Percentiles rank a stretch among this genome's conserved stretches.
Conservation (phyloP, 1,140 invertebrate species). For the Vanessa tameamea region DNA sequence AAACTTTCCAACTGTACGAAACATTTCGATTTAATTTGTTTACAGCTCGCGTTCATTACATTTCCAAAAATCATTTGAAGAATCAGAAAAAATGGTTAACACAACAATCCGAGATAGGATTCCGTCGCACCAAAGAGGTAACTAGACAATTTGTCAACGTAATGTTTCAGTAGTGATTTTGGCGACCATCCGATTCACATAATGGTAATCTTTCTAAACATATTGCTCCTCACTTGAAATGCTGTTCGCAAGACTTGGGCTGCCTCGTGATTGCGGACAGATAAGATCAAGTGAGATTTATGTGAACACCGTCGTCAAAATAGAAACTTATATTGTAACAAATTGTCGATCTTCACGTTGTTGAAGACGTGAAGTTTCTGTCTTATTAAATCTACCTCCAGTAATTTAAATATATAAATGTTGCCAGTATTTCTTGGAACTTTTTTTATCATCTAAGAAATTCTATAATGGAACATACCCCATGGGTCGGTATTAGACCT, state of each 20-base stretch:
- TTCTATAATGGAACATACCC: no score
- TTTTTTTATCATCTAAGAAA: no score
- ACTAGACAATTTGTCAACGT: slow-evolving; percentile 64
- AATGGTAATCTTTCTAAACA: slow-evolving; percentile 13
- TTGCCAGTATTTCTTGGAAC: no score
- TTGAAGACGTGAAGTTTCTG: slow-evolving; percentile 39
- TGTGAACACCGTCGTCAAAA: slow-evolving; percentile 60
- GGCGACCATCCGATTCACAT: slow-evolving; percentile 55
- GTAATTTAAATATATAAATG: neutral
- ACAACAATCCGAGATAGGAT: slow-evolving; percentile 40
- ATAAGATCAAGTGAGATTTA: slow-evolving; percentile 53
- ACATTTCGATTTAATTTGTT: slow-evolving; percentile 39
- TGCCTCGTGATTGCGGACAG: slow-evolving; percentile 40
- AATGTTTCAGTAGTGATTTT: slow-evolving; percentile 59
- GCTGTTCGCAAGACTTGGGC: slow-evolving; percentile 27
- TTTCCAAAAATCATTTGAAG: slow-evolving; percentile 65
- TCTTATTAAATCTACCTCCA: neutral
- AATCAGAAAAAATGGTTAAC: slow-evolving; percentile 64
- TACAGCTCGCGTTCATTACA: slow-evolving; percentile 68
- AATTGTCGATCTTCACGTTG: slow-evolving; percentile 61
- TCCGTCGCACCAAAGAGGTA: slow-evolving; percentile 49
- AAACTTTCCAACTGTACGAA: neutral
- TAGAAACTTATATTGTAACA: slow-evolving; percentile 61
- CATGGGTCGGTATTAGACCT: no score
- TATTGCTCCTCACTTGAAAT: slow-evolving; percentile 40